phyloP scores from a whole-genome alignment of 2,113 vertebrate species.

The Micronycteris hirsuta region DNA sequence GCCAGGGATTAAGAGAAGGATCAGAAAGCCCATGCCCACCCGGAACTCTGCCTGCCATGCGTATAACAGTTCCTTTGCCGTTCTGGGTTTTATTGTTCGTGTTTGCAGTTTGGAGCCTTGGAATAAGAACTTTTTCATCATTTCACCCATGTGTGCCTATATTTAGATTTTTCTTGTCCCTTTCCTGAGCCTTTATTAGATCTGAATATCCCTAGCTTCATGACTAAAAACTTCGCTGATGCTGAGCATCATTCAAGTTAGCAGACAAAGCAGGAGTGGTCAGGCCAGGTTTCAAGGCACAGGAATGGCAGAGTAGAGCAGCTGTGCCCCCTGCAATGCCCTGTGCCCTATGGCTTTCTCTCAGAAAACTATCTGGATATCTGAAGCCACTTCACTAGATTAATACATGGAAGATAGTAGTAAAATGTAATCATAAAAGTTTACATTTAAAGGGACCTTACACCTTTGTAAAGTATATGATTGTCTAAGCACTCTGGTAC shows the following conservation, averaged over 20 bases:
- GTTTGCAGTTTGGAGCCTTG: neutral
- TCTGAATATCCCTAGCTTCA: neutral
- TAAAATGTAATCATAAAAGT: neutral
- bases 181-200: neutral
- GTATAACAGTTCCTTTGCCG: neutral
- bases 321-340: neutral
- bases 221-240: neutral
- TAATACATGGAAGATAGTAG: neutral
- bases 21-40: neutral
- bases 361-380: neutral
- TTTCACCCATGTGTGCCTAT: neutral
- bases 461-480: neutral
- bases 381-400: neutral
- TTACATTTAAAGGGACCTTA: neutral
- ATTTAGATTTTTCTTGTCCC: neutral
- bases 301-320: neutral
- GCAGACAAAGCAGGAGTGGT: neutral
- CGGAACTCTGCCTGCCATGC: neutral
- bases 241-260: neutral
- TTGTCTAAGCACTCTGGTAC: neutral
- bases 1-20: neutral
- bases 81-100: neutral
- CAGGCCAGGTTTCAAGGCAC: fast-evolving
- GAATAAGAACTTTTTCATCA: neutral
- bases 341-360: neutral